Evolutionary conservation across 2,888 invertebrate genomes (phyloP), one percentile per base, ranked within the genome.

Genomic region (Parnassius apollo): DNA sequence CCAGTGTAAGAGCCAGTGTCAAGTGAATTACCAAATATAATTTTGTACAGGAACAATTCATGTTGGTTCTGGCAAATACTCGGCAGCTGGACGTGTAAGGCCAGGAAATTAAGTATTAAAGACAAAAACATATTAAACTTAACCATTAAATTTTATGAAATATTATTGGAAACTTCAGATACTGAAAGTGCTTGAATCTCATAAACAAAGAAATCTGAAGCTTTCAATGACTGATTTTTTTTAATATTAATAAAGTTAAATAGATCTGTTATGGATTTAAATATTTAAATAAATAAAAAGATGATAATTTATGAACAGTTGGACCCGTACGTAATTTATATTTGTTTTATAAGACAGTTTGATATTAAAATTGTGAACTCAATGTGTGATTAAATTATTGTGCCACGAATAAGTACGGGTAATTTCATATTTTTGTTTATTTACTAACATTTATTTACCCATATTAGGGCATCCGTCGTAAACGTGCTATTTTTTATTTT

Each of bases 131-230:
- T 64, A 66, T 64, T 69, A 70, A 73, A 68, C 65, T 64, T 69
- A 70, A 73, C 69, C 65, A 68, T 65, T 60, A 75, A 72, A 68
- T 66, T 69, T 74, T 75, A 75, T 76, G 73, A 76, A 75, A 78
- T 71, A 85, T 89, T 91, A 90, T 91, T 91, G 91, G 81, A 86
- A 85, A 77, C 84, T 91, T 91, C 88, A 90, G 90, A 89, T 87
- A 9, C 49, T n/a, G 68, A 77, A 81, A 84, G 83, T 80, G 89
- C 78, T 82, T 80, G 90, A 89, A 91, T 89, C 90, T 89, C 90
- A 87, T 75, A n/a, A 13, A 49, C 76, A 59, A 66, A 66, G 64
- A 53, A 76, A 83, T 90, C 89, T 89, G 88, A 91, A 91, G 87
- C 73, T 86, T 88, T 86, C 91, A 90, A 91, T 91, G 90, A 91